phyloP scores from a whole-genome alignment of 2,888 invertebrate genomes.

The Trichogramma dendrolimi region DNA sequence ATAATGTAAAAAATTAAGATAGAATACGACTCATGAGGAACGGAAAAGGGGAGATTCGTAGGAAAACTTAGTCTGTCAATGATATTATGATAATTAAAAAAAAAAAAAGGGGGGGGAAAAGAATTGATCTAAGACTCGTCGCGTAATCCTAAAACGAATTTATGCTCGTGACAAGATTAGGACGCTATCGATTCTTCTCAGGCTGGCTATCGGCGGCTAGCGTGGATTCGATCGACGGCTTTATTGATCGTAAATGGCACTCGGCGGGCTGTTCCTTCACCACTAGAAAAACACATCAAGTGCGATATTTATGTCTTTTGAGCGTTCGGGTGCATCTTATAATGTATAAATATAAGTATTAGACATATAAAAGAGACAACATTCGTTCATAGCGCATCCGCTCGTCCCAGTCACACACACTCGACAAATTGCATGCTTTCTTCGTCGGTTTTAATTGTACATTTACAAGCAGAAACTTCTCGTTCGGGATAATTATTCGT shows the following conservation, averaged over 20 bases:
- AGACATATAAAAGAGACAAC: too few relatives aligned
- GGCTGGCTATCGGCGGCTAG: slow-evolving; percentile 19
- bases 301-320: slow-evolving; percentile 11
- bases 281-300: slow-evolving; percentile 22
- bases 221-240: slow-evolving; percentile 28
- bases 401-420: too few relatives aligned
- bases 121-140: background rate
- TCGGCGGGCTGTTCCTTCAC: slow-evolving; percentile 28
- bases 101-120: background rate
- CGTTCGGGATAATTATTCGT: too few relatives aligned
- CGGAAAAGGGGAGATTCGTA: too few relatives aligned
- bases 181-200: slow-evolving; percentile 26
- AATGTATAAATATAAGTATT: too few relatives aligned
- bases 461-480: too few relatives aligned
- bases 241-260: slow-evolving; percentile 26
- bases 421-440: too few relatives aligned
- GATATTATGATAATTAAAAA: background rate
- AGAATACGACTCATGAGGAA: too few relatives aligned
- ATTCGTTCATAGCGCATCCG: too few relatives aligned
- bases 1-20: too few relatives aligned
- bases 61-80: too few relatives aligned
- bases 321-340: background rate
- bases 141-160: slow-evolving; percentile 27
- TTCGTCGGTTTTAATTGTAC: too few relatives aligned
- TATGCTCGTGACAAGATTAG: background rate